These are phyloP conservation scores for Leptodactylus fuscus DNA, from an alignment of 2,113 vertebrate genomes.

Conservation along the genomic window DNA sequence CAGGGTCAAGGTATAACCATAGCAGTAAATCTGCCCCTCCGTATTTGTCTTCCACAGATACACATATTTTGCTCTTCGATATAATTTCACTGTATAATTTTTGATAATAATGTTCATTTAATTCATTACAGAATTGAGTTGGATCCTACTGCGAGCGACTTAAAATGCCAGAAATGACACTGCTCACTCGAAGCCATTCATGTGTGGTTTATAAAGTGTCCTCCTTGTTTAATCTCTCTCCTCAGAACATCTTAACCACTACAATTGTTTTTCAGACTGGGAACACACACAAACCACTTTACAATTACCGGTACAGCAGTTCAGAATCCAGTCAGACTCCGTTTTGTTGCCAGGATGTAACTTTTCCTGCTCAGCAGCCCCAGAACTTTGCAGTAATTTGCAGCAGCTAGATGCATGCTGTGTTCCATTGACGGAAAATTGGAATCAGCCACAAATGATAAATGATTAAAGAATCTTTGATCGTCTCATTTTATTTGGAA, in stretches of 20 bases:
- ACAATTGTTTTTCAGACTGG: not conserved
- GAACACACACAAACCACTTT: not conserved
- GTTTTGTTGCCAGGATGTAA: slow-evolving; percentile 10
- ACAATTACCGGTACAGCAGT: not conserved
- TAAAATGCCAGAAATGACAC: not conserved
- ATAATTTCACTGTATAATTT: not conserved
- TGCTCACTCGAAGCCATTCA: not conserved
- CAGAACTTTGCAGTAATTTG: slow-evolving; percentile 48
- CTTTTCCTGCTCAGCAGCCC: slow-evolving; percentile 61
- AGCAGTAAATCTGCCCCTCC: no score
- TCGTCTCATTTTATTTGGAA: slow-evolving; percentile 39
- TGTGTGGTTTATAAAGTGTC: not conserved
- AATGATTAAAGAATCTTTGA: slow-evolving; percentile 36
- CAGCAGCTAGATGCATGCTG: slow-evolving; percentile 18
- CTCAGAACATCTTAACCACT: not conserved
- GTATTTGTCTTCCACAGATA: not conserved
- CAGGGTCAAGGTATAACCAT: no score
- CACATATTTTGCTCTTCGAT: not conserved
- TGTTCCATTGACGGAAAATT: slow-evolving; percentile 52
- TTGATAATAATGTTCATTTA: not conserved
- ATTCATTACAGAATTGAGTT: not conserved
- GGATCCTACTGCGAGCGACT: not conserved
- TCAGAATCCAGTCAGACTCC: not conserved
- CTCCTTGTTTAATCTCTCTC: not conserved
- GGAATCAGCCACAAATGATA: slow-evolving; percentile 22